Evolutionary conservation across 2,888 invertebrate genomes (phyloP).

Genomic region (Pseudoips prasinana): DNA sequence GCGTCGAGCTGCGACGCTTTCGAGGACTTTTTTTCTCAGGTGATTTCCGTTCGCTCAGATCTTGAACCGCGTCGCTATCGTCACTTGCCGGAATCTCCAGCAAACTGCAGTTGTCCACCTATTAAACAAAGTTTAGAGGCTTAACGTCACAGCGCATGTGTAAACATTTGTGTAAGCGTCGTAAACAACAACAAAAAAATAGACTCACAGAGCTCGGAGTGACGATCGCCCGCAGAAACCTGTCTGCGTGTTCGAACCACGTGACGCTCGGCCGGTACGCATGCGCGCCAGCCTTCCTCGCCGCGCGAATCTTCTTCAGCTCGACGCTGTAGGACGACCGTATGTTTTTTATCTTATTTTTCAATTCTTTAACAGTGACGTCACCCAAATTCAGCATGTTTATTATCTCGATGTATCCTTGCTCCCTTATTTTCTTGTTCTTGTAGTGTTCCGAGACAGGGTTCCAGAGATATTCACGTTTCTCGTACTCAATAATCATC

Average conservation of each 20-base stretch:
- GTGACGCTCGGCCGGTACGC: slow-evolving; percentile 80
- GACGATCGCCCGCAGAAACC: slow-evolving; percentile 80
- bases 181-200: slow-evolving; percentile 45
- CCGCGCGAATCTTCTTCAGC: slow-evolving; percentile 79
- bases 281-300: slow-evolving; percentile 78
- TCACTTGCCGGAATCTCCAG: slow-evolving; percentile 73
- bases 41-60: slow-evolving; percentile 72
- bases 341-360: slow-evolving; percentile 79
- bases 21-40: slow-evolving; percentile 74
- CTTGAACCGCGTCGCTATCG: slow-evolving; percentile 75
- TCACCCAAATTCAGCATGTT: slow-evolving; percentile 71
- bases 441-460: slow-evolving; percentile 77
- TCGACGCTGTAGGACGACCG: slow-evolving; percentile 79
- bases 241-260: slow-evolving; percentile 81
- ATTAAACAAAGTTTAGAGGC: slow-evolving; percentile 42
- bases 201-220: slow-evolving; percentile 78
- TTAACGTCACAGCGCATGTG: slow-evolving; percentile 40
- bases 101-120: slow-evolving; percentile 74
- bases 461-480: slow-evolving; percentile 77
- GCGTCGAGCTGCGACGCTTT: slow-evolving; percentile 72
- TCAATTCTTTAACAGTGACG: slow-evolving; percentile 76
- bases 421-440: slow-evolving; percentile 76
- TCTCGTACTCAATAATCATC: slow-evolving; percentile 78
- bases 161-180: slow-evolving; percentile 37
- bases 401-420: slow-evolving; percentile 76